Percentiles rank a stretch among this genome's conserved stretches.
These are phyloP conservation scores for Endomychus coccineus DNA, from an alignment of 2,888 invertebrate species.

Conservation along the genomic window DNA sequence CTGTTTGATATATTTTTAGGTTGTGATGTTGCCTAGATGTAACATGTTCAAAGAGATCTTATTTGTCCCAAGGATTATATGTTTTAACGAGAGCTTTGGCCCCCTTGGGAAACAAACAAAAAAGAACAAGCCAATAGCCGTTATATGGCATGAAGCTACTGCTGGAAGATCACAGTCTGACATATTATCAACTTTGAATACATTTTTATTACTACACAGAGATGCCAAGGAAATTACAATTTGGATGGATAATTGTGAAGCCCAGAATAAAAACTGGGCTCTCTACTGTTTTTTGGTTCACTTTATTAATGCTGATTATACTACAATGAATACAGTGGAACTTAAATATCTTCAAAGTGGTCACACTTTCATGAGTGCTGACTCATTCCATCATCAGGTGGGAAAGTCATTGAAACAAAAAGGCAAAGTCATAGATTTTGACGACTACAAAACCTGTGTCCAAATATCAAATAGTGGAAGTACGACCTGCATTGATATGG, in stretches of 20 bases:
- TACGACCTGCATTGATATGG: too few species aligned
- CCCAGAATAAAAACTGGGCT: conserved; percentile 22
- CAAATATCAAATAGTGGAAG: too few species aligned
- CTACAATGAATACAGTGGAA: conserved; percentile 10
- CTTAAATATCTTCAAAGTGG: conserved; percentile 22
- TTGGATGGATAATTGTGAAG: conserved; percentile 21
- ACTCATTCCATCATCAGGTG: conserved; percentile 20
- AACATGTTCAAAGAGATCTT: conserved; percentile 22
- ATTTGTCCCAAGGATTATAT: conserved; percentile 20
- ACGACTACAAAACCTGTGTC: conserved; percentile 16
- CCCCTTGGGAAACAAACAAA: conserved; percentile 19
- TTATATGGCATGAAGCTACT: conserved; percentile 30
- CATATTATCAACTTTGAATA: conserved; percentile 15
- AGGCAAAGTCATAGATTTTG: conserved; percentile 17
- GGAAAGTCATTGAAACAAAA: conserved; percentile 15
- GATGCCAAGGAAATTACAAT: conserved; percentile 16
- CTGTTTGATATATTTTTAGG: too few species aligned
- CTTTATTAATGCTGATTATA: conserved; percentile 17
- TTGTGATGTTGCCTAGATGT: conserved; percentile 21
- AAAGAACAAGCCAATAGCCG: conserved; percentile 15
- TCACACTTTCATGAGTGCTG: conserved; percentile 22
- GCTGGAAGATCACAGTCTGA: conserved; percentile 30
- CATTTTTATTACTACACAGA: conserved; percentile 14
- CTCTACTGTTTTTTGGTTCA: conserved; percentile 19
- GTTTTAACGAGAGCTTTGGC: conserved; percentile 26